A percentile compares a stretch with the other conserved stretches of the same genome.
These are phyloP conservation scores for Oligia latruncula DNA, from an alignment of 2,888 invertebrate genomes.

Conservation along the genomic window DNA sequence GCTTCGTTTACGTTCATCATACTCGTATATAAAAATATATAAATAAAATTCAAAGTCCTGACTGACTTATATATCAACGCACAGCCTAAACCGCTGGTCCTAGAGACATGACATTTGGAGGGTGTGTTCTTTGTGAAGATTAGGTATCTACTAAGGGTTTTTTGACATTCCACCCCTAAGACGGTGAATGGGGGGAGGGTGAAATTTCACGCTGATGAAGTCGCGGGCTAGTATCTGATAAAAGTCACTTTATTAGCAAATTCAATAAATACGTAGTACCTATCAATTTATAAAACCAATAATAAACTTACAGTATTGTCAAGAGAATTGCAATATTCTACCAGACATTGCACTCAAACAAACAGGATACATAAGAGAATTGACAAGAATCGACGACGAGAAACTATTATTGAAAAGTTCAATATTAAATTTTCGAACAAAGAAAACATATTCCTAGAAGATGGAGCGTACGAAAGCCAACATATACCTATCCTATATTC, in stretches of 20 bases:
- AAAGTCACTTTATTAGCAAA: background rate
- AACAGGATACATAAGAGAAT: slow-evolving; percentile 21
- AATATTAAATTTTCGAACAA: slow-evolving; percentile 50
- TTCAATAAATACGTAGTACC: background rate
- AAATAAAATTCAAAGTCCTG: too few species aligned
- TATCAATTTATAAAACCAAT: slow-evolving; percentile 11
- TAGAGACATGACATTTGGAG: too few species aligned
- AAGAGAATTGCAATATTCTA: slow-evolving; percentile 4
- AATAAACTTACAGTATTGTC: slow-evolving; percentile 5
- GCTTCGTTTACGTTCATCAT: background rate
- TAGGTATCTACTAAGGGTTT: too few species aligned
- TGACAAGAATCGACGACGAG: slow-evolving; percentile 23
- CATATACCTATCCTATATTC: slow-evolving; percentile 25
- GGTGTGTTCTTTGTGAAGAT: too few species aligned
- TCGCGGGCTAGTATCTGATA: too few species aligned
- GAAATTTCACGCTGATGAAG: too few species aligned
- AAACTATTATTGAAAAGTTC: slow-evolving; percentile 45
- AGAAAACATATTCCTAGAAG: slow-evolving; percentile 29
- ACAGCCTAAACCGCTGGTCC: too few species aligned
- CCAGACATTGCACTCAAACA: slow-evolving; percentile 16
- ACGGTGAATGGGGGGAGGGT: too few species aligned
- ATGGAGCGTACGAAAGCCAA: slow-evolving; percentile 33
- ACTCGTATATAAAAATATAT: too few species aligned
- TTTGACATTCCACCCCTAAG: too few species aligned
- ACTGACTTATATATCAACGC: too few species aligned